Evolutionary conservation across 2,113 vertebrate genomes (phyloP).

Genomic region (Gallinago undulata): DNA sequence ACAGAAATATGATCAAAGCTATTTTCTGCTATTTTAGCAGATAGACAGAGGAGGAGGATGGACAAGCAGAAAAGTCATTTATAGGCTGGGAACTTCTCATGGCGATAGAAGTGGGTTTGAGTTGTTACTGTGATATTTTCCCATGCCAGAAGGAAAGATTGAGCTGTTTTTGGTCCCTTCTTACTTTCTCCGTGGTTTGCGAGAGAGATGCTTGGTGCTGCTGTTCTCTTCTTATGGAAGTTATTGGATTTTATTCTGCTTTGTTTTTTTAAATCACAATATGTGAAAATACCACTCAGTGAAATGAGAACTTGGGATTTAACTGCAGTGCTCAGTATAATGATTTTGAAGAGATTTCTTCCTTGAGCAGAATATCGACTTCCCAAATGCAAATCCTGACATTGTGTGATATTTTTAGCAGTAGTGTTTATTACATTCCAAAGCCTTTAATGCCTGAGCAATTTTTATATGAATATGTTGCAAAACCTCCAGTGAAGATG

Average conservation of each 20-base stretch:
- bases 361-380: neutral
- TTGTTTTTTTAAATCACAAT: neutral
- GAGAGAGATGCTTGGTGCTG: neutral
- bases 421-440: constrained; percentile 20
- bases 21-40: neutral
- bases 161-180: neutral
- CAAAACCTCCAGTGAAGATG: neutral
- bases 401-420: neutral
- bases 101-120: neutral
- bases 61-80: neutral
- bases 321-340: neutral
- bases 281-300: neutral
- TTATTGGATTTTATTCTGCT: neutral
- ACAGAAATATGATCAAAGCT: too few species aligned
- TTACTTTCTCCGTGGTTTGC: neutral
- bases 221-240: neutral
- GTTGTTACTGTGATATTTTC: rapidly evolving
- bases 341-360: neutral
- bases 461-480: neutral
- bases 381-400: constrained; percentile 33
- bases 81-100: rapidly evolving
- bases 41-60: neutral
- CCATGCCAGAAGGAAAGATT: neutral
- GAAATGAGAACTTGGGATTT: neutral
- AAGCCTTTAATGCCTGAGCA: constrained; percentile 10